Base-by-base conservation (phyloP, 1,140 invertebrate species). In the Drosophila mojavensis region DNA sequence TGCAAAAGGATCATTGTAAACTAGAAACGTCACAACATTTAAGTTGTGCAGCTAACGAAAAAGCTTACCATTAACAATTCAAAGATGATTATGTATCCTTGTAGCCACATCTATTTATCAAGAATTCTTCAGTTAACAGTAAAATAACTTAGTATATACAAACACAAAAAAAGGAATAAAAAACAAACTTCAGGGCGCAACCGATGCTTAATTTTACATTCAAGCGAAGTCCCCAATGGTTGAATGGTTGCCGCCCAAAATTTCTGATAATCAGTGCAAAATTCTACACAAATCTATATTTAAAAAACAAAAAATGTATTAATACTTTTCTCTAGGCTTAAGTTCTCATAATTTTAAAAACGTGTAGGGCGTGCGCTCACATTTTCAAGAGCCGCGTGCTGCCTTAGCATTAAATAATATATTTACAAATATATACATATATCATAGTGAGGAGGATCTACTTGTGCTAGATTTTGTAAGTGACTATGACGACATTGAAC, bases 221-320 rank as follows among this genome's bases (percentile, higher is more conserved):
- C 15, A 63, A 63, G 17, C 41, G 11, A 50, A 10, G 20, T 41
- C n/a, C 24, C 28, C 45, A 33, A 45, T 58, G 72, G 61, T 45
- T 51, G 3, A n/a, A 50, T 53, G 80, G 53, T 66, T 78, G 78
- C 67, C 75, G 78, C 53, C 39, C 36, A 70, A 36, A 60, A 73
- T 61, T 75, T 85, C 76, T 77, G 83, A 86, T 86, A 88, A 86
- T 86, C 82, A 88, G 76, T 88, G 83, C 79, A 83, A 86, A 82
- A 30, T 47, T n/a, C 43, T 62, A 78, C 70, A 62, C 56, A 71
- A 85, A 67, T 70, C 53, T 71, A 64, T 62, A 73, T 61, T 51
- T 54, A 59, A 33, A 5, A 33, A 51, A 51, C 33, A 33, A 68
- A 62, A 69, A 69, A 70, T 85, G 83, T 85, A 85, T 88, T 85